Evolutionary conservation across 2,888 invertebrate species (phyloP).

Genomic region (Lasioglossum villosulum): DNA sequence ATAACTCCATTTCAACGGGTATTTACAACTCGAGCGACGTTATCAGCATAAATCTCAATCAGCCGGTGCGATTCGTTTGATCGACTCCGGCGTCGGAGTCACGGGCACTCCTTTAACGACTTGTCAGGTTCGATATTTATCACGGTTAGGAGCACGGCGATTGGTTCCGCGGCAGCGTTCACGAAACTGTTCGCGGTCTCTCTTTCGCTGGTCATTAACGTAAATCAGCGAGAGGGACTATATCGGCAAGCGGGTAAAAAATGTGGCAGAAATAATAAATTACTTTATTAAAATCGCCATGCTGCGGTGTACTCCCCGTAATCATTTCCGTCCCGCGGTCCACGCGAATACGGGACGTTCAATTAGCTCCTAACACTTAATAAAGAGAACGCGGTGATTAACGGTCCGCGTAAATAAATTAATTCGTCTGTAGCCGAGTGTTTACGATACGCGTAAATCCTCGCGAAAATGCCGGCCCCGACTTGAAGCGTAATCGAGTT

Average conservation of each 20-base stretch:
- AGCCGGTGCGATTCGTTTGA: constrained; percentile 65
- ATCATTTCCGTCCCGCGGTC: not conserved
- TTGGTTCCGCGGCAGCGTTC: constrained; percentile 53
- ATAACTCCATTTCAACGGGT: constrained; percentile 53
- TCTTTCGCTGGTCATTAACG: constrained; percentile 61
- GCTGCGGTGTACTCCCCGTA: not conserved
- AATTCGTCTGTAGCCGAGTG: constrained; percentile 23
- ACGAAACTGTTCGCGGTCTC: constrained; percentile 57
- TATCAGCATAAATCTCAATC: constrained; percentile 74
- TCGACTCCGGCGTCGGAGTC: constrained; percentile 56
- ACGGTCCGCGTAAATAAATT: constrained; percentile 30
- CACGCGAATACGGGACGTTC: constrained; percentile 30
- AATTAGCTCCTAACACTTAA: constrained; percentile 43
- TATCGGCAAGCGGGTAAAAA: constrained; percentile 23
- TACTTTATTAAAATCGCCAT: constrained; percentile 52
- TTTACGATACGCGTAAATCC: constrained; percentile 33
- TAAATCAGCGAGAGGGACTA: constrained; percentile 62
- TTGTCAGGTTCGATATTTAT: constrained; percentile 70
- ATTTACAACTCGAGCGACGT: constrained; percentile 58
- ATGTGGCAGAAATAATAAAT: constrained; percentile 52
- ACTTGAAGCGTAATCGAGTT: not conserved
- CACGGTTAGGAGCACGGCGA: constrained; percentile 57
- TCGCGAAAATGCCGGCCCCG: not conserved
- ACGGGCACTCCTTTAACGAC: constrained; percentile 62
- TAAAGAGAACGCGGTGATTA: constrained; percentile 27